phyloP scores from a whole-genome alignment of 2,888 invertebrate species.

The Heliconius ismenius region DNA sequence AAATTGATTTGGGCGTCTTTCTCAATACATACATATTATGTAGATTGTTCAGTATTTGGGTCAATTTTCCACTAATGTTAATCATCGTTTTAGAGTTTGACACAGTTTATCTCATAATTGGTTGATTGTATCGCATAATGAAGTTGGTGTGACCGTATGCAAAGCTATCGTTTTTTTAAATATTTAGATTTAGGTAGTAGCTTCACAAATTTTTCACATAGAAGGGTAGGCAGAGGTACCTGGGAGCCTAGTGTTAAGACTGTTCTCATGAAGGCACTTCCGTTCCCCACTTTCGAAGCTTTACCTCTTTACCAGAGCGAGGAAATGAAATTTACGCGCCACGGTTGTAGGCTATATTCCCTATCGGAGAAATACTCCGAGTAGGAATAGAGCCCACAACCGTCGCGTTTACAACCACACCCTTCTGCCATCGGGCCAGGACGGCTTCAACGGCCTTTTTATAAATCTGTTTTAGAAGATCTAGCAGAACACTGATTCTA shows the following conservation, averaged over 20 bases:
- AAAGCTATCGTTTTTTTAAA: background rate
- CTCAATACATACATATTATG: background rate
- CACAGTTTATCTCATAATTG: background rate
- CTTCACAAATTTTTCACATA: background rate
- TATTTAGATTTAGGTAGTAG: background rate
- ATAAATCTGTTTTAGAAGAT: background rate
- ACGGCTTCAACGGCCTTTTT: background rate
- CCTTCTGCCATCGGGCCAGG: no score
- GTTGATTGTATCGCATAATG: background rate
- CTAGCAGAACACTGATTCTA: background rate
- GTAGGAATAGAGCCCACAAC: background rate
- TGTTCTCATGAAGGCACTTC: no score
- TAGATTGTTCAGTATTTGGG: background rate
- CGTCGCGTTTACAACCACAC: no score
- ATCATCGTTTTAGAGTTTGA: slow-evolving; percentile 1
- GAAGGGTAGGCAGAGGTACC: no score
- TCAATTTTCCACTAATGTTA: slow-evolving; percentile 9
- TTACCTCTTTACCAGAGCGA: no score
- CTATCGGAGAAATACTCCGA: background rate
- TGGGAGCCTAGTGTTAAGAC: no score
- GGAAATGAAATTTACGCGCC: no score
- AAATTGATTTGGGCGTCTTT: no score
- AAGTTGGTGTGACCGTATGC: background rate
- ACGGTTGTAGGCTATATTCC: no score
- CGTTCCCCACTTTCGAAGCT: no score